Conservation (phyloP, 1,140 invertebrate species). For the Caenorhabditis inopinata region DNA sequence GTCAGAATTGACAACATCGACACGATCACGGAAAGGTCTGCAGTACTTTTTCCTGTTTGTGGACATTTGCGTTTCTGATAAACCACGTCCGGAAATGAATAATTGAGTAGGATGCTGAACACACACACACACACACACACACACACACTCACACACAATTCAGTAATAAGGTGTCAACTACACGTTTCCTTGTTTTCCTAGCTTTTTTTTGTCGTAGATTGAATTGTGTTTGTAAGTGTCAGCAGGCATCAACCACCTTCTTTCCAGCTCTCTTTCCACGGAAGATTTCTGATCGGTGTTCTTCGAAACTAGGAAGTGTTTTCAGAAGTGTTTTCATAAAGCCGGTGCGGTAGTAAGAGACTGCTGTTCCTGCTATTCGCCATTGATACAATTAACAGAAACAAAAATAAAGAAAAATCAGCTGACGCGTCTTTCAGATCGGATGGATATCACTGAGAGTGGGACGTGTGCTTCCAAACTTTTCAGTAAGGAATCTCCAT, state of each 20-base stretch:
- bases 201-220: background rate
- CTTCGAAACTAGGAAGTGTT: constrained; percentile 27
- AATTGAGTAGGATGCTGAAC: background rate
- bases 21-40: background rate
- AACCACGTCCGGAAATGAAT: constrained; percentile 9
- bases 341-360: background rate
- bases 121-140: no score
- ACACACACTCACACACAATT: no score
- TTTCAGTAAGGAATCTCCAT: background rate
- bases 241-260: constrained; percentile 27
- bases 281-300: constrained; percentile 28
- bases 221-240: constrained; percentile 25
- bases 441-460: background rate
- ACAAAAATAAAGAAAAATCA: background rate
- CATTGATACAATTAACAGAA: constrained; percentile 23
- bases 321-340: constrained; percentile 27
- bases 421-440: constrained; percentile 22
- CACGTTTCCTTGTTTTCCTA: constrained; percentile 6
- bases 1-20: background rate
- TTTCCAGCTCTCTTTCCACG: background rate
- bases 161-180: constrained; percentile 23
- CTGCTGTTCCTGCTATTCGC: background rate
- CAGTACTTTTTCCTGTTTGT: background rate
- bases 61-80: background rate
- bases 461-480: background rate